Evolutionary conservation across 2,888 invertebrate species (phyloP), one percentile per base, ranked within the genome.

Genomic region (Bembecia ichneumoniformis): DNA sequence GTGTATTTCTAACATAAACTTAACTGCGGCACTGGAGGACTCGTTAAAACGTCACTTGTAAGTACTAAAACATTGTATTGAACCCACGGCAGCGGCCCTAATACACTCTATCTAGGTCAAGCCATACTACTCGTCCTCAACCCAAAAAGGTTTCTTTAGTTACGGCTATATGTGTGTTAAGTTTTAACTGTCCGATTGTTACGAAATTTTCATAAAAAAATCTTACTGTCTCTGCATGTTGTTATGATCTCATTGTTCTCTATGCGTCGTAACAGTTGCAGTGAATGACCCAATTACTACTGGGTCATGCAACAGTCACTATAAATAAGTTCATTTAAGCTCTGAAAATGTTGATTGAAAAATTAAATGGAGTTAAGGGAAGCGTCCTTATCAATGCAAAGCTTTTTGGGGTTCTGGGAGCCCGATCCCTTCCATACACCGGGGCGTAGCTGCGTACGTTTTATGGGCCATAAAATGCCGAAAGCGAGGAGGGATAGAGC

Each of bases 111-210:
- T 75, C 64, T 84, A 74, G 86, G 87, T 84, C 87, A 84, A 68
- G 74, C 81, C 77, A 17, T 14, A 15, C 16, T 76, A 77, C 76
- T 78, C 72, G 82, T 78, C 77, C 81, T 77, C 77, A 66, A 68
- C 69, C 68, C 67, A 63, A 71, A 69, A 65, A 68, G 64, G 59
- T 67, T 74, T 62, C 55, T 73, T 81, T 75, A 75, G 76, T 81
- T 79, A 77, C 77, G 75, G 77, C 74, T 76, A 74, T 71, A 69
- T 60, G 71, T 70, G 64, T 64, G 70, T 65, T 68, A 72, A 47
- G 64, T 64, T 71, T 65, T 68, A 72, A 47, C 47, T 49, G 14
- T 45, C 47, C 35, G 43, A 46, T 43, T 50, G 36, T 56, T 63
- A 56, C 57, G 55, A 51, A 57, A 58, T 35, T 46, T 49, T 50